phyloP scores from a whole-genome alignment of 2,797 vertebrate species.

The Lepus townsendii region DNA sequence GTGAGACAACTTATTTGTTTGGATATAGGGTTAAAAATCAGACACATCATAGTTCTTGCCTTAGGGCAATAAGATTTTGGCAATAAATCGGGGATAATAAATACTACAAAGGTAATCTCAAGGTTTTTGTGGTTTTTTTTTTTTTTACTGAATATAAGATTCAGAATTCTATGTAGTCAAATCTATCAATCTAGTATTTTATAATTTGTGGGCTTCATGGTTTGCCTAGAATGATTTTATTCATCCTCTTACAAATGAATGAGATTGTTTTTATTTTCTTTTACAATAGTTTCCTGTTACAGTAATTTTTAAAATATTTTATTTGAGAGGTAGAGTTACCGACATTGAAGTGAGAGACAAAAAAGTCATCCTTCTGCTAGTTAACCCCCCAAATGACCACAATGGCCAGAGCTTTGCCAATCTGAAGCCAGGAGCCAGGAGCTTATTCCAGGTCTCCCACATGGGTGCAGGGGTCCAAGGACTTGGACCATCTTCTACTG shows the following conservation, averaged over 20 bases:
- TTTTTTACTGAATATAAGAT: background rate
- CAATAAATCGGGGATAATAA: background rate
- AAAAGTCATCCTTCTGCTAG: too few relatives aligned
- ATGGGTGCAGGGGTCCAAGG: too few relatives aligned
- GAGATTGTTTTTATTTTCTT: background rate
- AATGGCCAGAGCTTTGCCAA: too few relatives aligned
- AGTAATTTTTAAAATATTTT: too few relatives aligned
- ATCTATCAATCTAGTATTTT: background rate
- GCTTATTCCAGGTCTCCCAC: too few relatives aligned
- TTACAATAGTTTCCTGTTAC: too few relatives aligned
- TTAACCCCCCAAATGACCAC: too few relatives aligned
- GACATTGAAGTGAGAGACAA: too few relatives aligned
- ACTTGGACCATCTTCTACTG: too few relatives aligned
- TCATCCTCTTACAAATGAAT: background rate
- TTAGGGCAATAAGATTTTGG: background rate
- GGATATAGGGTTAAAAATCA: background rate
- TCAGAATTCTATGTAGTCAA: background rate
- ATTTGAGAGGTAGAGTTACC: too few relatives aligned
- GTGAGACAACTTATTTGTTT: background rate
- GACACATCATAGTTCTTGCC: background rate
- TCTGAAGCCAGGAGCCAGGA: too few relatives aligned
- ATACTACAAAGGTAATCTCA: background rate
- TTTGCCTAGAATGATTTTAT: constrained; percentile 15
- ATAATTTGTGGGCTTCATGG: background rate
- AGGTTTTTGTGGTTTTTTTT: background rate